Percentiles rank a stretch among this genome's conserved stretches.
These are phyloP conservation scores for Micropterix aruncella DNA, from an alignment of 2,888 invertebrate genomes.

Conservation along the genomic window DNA sequence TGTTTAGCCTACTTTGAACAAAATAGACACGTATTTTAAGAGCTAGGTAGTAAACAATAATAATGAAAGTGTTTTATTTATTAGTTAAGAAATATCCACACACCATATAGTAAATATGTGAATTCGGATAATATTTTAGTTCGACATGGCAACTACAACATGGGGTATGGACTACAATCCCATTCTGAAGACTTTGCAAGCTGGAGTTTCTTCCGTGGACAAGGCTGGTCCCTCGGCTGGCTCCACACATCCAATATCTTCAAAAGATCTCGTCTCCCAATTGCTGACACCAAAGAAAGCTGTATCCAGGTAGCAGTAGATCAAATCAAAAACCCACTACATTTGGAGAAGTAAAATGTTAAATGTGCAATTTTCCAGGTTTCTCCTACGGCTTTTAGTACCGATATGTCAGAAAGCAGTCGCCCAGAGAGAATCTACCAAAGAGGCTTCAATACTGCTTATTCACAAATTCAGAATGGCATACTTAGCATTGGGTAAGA, in stretches of 20 bases:
- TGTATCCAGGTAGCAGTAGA: constrained; percentile 33
- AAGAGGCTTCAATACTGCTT: constrained; percentile 38
- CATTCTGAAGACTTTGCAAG: constrained; percentile 48
- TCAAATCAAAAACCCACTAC: no score
- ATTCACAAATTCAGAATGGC: constrained; percentile 45
- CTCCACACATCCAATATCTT: constrained; percentile 17
- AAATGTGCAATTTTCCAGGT: no score
- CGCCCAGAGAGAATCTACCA: constrained; percentile 49
- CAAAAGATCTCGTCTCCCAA: constrained; percentile 30
- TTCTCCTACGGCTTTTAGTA: constrained; percentile 42
- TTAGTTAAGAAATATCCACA: no score
- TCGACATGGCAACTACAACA: constrained; percentile 48
- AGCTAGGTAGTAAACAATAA: no score
- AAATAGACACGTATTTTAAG: no score
- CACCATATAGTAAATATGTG: no score
- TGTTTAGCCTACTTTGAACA: no score
- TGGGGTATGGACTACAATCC: constrained; percentile 50
- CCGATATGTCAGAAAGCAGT: constrained; percentile 47
- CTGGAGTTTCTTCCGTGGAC: constrained; percentile 18
- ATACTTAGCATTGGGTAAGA: constrained; percentile 37
- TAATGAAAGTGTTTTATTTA: no score
- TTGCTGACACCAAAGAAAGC: constrained; percentile 34
- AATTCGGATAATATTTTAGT: no score
- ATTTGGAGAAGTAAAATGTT: no score
- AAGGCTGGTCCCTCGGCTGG: constrained; percentile 14